Percentiles rank a stretch among this genome's conserved stretches.
phyloP scores from a whole-genome alignment of 1,140 invertebrate genomes.

The Drosophila oshimai region DNA sequence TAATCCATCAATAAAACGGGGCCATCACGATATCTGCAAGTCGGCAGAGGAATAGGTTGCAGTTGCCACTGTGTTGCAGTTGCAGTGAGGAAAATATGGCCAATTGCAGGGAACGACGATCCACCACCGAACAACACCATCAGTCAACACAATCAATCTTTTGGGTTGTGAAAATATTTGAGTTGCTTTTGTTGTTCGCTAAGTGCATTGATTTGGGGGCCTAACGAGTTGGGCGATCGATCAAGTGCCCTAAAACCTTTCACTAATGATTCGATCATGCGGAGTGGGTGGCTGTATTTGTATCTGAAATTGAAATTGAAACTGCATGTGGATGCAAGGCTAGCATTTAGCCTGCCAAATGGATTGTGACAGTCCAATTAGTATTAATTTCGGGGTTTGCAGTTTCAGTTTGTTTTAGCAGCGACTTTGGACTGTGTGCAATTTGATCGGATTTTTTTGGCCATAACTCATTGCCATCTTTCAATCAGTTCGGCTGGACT shows the following conservation, averaged over 20 bases:
- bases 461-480: constrained; percentile 48
- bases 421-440: constrained; percentile 3
- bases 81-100: constrained; percentile 45
- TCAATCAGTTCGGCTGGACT: constrained; percentile 30
- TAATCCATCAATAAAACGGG: constrained; percentile 82
- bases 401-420: constrained; percentile 24
- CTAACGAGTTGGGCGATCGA: constrained; percentile 67
- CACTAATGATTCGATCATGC: constrained; percentile 80
- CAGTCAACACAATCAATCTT: constrained; percentile 78
- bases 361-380: constrained; percentile 67
- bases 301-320: not conserved
- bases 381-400: constrained; percentile 36
- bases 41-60: constrained; percentile 44
- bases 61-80: constrained; percentile 73
- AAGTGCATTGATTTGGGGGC: constrained; percentile 69
- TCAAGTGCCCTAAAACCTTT: constrained; percentile 81
- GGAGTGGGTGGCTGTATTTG: constrained; percentile 24
- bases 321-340: not conserved
- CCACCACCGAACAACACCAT: constrained; percentile 68
- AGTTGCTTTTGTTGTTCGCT: constrained; percentile 61
- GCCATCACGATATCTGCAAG: constrained; percentile 74
- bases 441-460: constrained; percentile 16
- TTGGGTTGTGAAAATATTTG: constrained; percentile 73
- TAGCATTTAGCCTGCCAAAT: constrained; percentile 50
- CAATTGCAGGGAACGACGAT: constrained; percentile 53